Evolutionary conservation across 2,888 invertebrate genomes (phyloP).

Genomic region (Drosophila lutescens): DNA sequence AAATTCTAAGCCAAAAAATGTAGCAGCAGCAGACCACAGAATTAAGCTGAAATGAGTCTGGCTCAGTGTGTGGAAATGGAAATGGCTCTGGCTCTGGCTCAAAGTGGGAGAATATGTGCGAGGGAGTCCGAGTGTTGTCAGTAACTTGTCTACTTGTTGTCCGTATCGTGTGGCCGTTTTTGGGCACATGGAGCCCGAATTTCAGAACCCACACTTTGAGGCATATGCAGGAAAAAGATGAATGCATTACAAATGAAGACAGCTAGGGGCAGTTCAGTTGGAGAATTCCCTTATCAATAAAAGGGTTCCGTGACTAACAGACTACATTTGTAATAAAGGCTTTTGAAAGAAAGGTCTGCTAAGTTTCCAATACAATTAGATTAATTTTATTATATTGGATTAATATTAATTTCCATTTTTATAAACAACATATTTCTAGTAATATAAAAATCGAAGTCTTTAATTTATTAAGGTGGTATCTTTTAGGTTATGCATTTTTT

Average conservation of each 20-base stretch:
- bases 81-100: background rate
- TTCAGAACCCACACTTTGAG: conserved; percentile 50
- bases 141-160: conserved; percentile 73
- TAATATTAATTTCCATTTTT: too few species aligned
- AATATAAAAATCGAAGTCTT: too few species aligned
- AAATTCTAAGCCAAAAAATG: conserved; percentile 52
- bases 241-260: conserved; percentile 73
- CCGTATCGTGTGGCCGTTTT: conserved; percentile 64
- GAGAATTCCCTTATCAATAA: background rate
- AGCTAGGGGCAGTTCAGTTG: conserved; percentile 20
- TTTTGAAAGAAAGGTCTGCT: background rate
- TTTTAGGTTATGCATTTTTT: too few species aligned
- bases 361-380: background rate
- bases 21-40: conserved; percentile 55
- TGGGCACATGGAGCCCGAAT: conserved; percentile 33
- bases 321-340: fast-evolving
- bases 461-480: too few species aligned
- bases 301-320: background rate
- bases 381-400: too few species aligned
- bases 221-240: conserved; percentile 60
- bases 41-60: conserved; percentile 54
- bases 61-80: conserved; percentile 15
- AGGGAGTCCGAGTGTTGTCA: conserved; percentile 51
- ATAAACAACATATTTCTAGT: too few species aligned
- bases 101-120: conserved; percentile 15